Evolutionary conservation across 2,113 vertebrate genomes (phyloP), one percentile per base, ranked within the genome.

Genomic region (Leucoraja erinaceus): DNA sequence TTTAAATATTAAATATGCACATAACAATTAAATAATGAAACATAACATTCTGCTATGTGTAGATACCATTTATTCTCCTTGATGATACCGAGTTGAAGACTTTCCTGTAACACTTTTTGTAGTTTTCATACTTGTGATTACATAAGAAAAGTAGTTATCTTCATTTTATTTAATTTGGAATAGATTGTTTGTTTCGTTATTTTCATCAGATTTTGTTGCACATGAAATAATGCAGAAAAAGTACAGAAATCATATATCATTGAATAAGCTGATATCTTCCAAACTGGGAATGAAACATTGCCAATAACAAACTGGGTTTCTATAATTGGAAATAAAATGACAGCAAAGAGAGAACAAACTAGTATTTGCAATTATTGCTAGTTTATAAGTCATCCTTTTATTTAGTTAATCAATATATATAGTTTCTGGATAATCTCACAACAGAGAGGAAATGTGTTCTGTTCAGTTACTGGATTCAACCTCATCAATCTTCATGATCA

Each of bases 381-480:
- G 68, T 28, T 91, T 91, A 72, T 47, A 72, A 91, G 90, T 91
- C 68, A 72, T 72, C 90, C 68, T 91, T 66, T 72, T 47, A 47
- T 72, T 74, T 68, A 91, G 22, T 54, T 54, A 91, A 91, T 91
- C 90, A 54, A 91, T 91, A 91, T 70, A 91, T 72, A 91, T 70
- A 74, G 90, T 91, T 72, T 54, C 90, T 91, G 90, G 66, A 72
- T 91, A 91, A 28, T 91, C 68, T 72, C 90, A 72, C 90, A 91
- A 91, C 68, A 91, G 90, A 91, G 38, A 72, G 33, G 68, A 22
- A 74, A 74, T 91, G 90, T 74, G 68, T 72, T 90, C 86, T 68
- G 68, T 90, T 91, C 66, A 91, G 33, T 68, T 28, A 11, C 22
- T 91, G 20, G 68, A 91, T 54, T 66, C 38, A 54, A 47, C 68